Base-by-base conservation (phyloP, 2,113 vertebrate genomes). In the Xiphophorus couchianus region DNA sequence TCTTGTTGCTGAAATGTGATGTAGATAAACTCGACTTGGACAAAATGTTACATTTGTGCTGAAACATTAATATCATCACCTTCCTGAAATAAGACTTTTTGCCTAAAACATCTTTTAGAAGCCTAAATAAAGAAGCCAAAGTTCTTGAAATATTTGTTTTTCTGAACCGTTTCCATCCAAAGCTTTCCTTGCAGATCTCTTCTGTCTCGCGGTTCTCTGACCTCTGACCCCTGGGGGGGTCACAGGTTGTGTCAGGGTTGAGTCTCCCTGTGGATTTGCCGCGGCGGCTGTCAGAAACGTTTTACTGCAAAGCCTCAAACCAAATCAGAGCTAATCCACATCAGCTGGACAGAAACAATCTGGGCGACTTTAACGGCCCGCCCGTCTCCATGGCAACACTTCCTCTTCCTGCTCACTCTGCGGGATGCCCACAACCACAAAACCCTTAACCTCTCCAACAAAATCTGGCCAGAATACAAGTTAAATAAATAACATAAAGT, bases 221-320 rank as follows among this genome's bases (percentile, higher is more conserved):
- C 67, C 64, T 62, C 44, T 66, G 27, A 15, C 76, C 48, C 28
- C 8, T 10, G 30, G 4, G 9, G 17, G 30, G 30, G 7, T 62
- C 12, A 14, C 5, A 31, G 30, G 17, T 54, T 13, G 68, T 28
- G 76, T 79, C 68, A 27, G 60, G 71, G 76, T 72, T 79, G 64
- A 75, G n/a, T 58, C 0, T 2, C 64, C 77, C 82, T 30, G 17
- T 14, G 77, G 82, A 63, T 51, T 19, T 66, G 68, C 60, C 73
- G 19, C 15, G 2, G 31, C n/a, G 0, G 10, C 66, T 83, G 81
- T 83, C 81, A 74, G 8, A 74, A 70, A 42, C 13, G 35, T 67
- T 76, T 51, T 42, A 9, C 48, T 66, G 28, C 35, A 1, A 31
- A 4, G 9, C 25, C 51, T 54, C 51, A 54, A 54, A 54, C 0